Conservation (phyloP, 2,888 invertebrate species). For the Eupithecia inturbata region DNA sequence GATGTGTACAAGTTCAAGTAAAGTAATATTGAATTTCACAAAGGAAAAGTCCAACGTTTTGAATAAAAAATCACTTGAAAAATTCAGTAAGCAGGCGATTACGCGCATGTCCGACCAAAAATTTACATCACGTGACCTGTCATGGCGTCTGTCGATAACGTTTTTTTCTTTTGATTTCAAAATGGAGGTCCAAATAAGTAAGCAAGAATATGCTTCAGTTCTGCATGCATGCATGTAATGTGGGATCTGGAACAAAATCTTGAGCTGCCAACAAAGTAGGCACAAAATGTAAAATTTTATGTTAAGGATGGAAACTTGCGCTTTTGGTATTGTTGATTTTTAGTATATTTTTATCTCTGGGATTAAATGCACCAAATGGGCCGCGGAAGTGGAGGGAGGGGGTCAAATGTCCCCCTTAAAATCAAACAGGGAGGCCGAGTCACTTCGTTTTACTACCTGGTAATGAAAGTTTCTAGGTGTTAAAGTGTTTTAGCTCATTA, state of each 20-base stretch:
- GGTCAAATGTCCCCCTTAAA: too few relatives aligned
- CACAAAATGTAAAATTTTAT: not conserved
- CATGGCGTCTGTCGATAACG: constrained; percentile 71
- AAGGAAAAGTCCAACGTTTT: constrained; percentile 69
- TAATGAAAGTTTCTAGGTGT: too few relatives aligned
- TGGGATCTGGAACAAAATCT: constrained; percentile 21
- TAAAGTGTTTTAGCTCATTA: too few relatives aligned
- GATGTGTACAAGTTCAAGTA: constrained; percentile 48
- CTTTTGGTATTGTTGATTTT: too few relatives aligned
- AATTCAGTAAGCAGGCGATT: constrained; percentile 61
- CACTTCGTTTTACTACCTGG: too few relatives aligned
- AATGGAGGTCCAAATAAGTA: not conserved
- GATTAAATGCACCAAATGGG: too few relatives aligned
- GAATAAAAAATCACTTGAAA: constrained; percentile 71
- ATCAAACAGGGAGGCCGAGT: too few relatives aligned
- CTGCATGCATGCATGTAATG: not conserved
- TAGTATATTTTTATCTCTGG: too few relatives aligned
- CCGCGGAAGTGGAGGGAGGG: too few relatives aligned
- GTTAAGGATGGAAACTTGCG: too few relatives aligned
- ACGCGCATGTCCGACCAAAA: constrained; percentile 81
- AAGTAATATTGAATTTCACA: constrained; percentile 56
- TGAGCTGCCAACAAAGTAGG: constrained; percentile 12
- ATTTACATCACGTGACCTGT: constrained; percentile 85
- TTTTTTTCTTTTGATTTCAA: not conserved
- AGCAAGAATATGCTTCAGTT: constrained; percentile 21